Conservation (phyloP, 2,888 invertebrate genomes). For the Ormia ochracea region DNA sequence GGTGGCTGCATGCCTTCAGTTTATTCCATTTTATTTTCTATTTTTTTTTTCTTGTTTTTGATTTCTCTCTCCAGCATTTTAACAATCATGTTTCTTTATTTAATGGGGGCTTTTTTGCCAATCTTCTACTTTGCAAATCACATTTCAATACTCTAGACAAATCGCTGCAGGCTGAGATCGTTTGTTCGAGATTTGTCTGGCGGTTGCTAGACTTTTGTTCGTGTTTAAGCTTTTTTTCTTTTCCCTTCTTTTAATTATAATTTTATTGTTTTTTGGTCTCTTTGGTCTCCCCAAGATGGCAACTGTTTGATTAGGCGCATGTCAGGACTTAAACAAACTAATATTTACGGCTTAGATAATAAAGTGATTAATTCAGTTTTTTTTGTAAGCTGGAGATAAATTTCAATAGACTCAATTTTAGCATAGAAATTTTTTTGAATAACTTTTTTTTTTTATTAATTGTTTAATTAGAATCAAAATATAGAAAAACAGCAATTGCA, state of each 20-base stretch:
- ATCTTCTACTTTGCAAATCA: constrained; percentile 34
- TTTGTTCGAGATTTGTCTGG: constrained; percentile 53
- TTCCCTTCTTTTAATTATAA: constrained; percentile 24
- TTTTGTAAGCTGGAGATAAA: too few relatives aligned
- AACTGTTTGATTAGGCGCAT: constrained; percentile 48
- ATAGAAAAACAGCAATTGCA: too few relatives aligned
- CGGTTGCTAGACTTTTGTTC: constrained; percentile 43
- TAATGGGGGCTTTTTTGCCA: neutral
- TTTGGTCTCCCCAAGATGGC: constrained; percentile 41
- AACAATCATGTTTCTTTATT: constrained; percentile 27
- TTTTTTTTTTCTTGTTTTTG: neutral
- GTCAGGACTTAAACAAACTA: neutral
- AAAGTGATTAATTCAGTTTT: constrained; percentile 60
- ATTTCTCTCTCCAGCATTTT: constrained; percentile 5
- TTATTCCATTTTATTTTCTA: too few relatives aligned
- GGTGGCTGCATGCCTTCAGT: constrained; percentile 36
- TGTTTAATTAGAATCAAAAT: too few relatives aligned
- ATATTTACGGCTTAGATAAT: constrained; percentile 37
- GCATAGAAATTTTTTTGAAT: too few relatives aligned
- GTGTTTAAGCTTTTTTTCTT: constrained; percentile 51
- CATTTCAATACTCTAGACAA: constrained; percentile 58
- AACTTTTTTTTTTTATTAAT: too few relatives aligned
- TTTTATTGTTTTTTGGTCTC: neutral
- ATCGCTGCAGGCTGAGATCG: constrained; percentile 56
- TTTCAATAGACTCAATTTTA: too few relatives aligned